A percentile compares a stretch with the other conserved stretches of the same genome.
These are phyloP conservation scores for Thymallus thymallus DNA, from an alignment of 2,113 vertebrate genomes.

Conservation along the genomic window DNA sequence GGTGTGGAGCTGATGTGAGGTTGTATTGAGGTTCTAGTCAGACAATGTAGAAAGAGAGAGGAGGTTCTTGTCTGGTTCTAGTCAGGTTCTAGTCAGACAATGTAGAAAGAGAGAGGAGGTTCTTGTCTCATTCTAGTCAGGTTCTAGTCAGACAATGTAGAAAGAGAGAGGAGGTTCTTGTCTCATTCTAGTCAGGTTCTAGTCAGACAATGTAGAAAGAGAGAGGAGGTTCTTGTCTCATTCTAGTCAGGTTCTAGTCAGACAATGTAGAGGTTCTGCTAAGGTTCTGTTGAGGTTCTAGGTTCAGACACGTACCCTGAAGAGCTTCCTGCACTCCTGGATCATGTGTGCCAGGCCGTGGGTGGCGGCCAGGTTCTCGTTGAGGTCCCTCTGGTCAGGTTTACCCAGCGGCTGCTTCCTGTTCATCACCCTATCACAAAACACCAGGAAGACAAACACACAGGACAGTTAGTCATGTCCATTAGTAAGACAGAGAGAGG, in stretches of 20 bases:
- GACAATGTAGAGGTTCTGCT: not conserved
- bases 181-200: not conserved
- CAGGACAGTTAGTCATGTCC: not conserved
- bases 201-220: not conserved
- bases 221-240: no score
- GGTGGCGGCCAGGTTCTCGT: conserved; percentile 94
- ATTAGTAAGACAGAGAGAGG: no score
- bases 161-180: not conserved
- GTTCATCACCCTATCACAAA: conserved; percentile 88
- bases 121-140: no score
- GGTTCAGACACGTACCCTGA: conserved; percentile 81
- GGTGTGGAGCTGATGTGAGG: no score
- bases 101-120: no score
- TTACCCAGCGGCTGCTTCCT: conserved; percentile 92
- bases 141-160: not conserved
- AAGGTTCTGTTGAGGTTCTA: not conserved
- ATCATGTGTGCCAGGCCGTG: conserved; percentile 97
- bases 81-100: no score
- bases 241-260: not conserved
- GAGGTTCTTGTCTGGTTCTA: not conserved
- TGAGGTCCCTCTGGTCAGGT: conserved; percentile 96
- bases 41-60: not conserved
- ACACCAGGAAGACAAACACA: conserved; percentile 14
- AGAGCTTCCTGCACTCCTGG: conserved; percentile 90
- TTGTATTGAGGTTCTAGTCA: not conserved